Evolutionary conservation across 2,113 vertebrate species (phyloP), one percentile per base, ranked within the genome.

Genomic region (Hyaena hyaena): DNA sequence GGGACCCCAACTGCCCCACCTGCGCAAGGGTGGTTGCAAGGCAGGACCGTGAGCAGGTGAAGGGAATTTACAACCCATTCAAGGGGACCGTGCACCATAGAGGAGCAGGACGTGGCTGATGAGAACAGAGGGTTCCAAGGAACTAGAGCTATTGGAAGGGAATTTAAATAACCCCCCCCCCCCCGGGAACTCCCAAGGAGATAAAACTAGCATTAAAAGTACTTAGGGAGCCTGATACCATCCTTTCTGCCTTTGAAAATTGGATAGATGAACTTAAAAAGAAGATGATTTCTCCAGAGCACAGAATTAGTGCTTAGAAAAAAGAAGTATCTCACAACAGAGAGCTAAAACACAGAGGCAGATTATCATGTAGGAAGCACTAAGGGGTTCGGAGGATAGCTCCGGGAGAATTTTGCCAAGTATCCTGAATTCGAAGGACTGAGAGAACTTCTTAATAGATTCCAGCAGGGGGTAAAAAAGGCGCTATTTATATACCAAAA

Each of bases 181-280:
- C 39, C 39, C 39, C 39, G 81, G 15, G 76, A 81, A 66, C 53
- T 66, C 63, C 92, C 45, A 58, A 84, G 26, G 66, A 89, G 88
- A 61, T 43, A 87, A 88, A 92, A 89, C 71, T 68, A 31, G n/a
- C 31, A 79, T 48, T 94, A 33, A 87, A 92, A 85, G 50, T 80
- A 43, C 48, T 85, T 80, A 50, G 65, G 79, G 55, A 89, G 61
- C 33, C 74, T 71, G 87, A 63, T 76, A 81, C 21, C 28, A 53
- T n/a, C 19, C 24, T 88, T 63, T 96, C 53, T 94, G 53, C 33
- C 28, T 80, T 80, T 94, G 69, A 84, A 84, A 92, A 58, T 48
- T 88, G 76, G 76, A 65, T 76, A 88, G 48, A 53, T 82, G 74
- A 82, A 83, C 63, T 90, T 88, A 58, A 58, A 69, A 87, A 50